Percentiles rank a stretch among this genome's conserved stretches.
Conservation (phyloP, 2,888 invertebrate species). For the Mesoligia furuncula region DNA sequence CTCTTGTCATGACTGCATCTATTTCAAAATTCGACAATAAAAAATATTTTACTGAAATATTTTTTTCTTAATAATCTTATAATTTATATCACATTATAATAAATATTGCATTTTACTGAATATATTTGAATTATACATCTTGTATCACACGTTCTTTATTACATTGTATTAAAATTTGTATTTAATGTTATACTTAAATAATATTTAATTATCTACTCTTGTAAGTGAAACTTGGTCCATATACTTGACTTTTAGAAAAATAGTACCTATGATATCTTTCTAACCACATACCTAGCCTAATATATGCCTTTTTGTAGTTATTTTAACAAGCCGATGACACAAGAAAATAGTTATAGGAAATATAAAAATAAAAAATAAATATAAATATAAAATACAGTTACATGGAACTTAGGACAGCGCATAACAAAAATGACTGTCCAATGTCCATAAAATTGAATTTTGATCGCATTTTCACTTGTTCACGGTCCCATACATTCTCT, state of each 20-base stretch:
- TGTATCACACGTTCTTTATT: slow-evolving; percentile 41
- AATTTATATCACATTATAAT: too few species aligned
- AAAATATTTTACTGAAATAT: slow-evolving; percentile 50
- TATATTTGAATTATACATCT: slow-evolving; percentile 37
- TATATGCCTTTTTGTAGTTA: slow-evolving; percentile 33
- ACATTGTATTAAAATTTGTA: slow-evolving; percentile 47
- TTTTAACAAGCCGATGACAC: slow-evolving; percentile 6
- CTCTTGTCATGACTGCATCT: slow-evolving; percentile 54
- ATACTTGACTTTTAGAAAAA: slow-evolving; percentile 57
- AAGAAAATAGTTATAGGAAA: too few species aligned
- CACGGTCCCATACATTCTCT: neutral
- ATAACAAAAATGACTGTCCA: neutral
- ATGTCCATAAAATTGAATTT: neutral
- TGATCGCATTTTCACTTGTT: neutral
- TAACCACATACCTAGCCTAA: slow-evolving; percentile 24
- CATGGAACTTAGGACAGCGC: neutral
- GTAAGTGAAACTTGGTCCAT: slow-evolving; percentile 58
- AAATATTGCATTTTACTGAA: slow-evolving; percentile 50
- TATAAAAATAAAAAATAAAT: too few species aligned
- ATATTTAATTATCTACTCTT: slow-evolving; percentile 52
- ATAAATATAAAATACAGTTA: too few species aligned
- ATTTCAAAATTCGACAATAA: slow-evolving; percentile 62
- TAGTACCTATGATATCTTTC: slow-evolving; percentile 35
- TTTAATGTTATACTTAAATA: slow-evolving; percentile 45
- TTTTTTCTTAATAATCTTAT: too few species aligned